Base-by-base conservation (phyloP, 2,888 invertebrate species). In the Archips crataeganus region DNA sequence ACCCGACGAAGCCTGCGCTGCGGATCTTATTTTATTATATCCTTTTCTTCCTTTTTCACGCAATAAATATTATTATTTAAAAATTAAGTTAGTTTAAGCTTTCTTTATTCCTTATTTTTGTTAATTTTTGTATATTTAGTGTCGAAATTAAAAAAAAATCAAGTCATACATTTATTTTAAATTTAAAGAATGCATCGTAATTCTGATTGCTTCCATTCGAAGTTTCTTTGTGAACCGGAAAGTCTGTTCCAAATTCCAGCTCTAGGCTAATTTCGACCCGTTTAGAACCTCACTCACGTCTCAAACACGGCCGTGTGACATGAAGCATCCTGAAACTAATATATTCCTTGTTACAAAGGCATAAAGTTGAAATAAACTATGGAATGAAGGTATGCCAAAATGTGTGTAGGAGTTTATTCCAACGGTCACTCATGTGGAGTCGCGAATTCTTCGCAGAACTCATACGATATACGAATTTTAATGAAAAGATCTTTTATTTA, bases 241-340 rank as follows among this genome's bases (percentile, higher is more conserved):
- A 47, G 15, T 51, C 32, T 49, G 51, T 60, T 73, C 51, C 34
- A 73, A 64, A 68, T 59, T 63, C 68, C 15, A 73, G 69, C 59
- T 69, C 15, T 49, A 70, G 70, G 60, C 65, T 61, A 60, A 60
- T 69, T 70, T 69, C 34, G 39, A 34, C 15, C 54, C 10, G 45
- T 67, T 62, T 62, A 67, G 32, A 47, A 60, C 51, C 65, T 61
- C 74, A 65, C 60, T 74, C 69, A 74, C 74, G 70, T 74, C 34
- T 65, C 13, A 10, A 34, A 64, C 32, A 54, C 15, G 36, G 10
- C 61, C 15, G 47, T 23, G 36, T 62, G 15, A 36, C 34, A 47
- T 15, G 23, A 45, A 32, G 15, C 32, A 34, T 32, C 34, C 36
- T 64, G 59, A 59, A 63, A 36, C 63, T n/a, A 49, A 32, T 69